Conservation (phyloP, 1,140 invertebrate genomes). For the Nautilus pompilius region DNA sequence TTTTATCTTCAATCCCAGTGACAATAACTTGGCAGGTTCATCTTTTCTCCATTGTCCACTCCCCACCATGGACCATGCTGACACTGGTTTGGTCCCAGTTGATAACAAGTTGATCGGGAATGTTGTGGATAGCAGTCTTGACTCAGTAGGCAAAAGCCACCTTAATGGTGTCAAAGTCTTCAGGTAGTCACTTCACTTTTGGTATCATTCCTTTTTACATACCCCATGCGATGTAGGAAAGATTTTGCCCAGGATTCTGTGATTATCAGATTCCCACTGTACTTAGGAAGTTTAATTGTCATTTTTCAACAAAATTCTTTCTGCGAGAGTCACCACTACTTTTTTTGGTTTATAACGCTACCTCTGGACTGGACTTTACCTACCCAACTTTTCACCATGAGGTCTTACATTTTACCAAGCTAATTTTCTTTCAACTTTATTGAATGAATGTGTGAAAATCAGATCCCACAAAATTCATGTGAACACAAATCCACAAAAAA, state of each 20-base stretch:
- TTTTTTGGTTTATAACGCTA: too few relatives aligned
- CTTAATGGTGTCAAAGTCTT: neutral
- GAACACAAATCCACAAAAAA: too few relatives aligned
- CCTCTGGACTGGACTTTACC: too few relatives aligned
- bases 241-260: neutral
- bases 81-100: conserved; percentile 9
- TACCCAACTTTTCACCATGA: too few relatives aligned
- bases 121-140: neutral
- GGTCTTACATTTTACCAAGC: too few relatives aligned
- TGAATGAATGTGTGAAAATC: too few relatives aligned
- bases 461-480: too few relatives aligned
- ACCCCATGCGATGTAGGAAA: neutral
- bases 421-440: too few relatives aligned
- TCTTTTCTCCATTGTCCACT: conserved; percentile 9
- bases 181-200: neutral
- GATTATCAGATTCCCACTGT: neutral
- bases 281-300: too few relatives aligned
- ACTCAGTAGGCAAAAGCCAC: neutral
- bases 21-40: conserved; percentile 4
- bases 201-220: neutral
- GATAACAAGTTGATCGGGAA: conserved; percentile 4
- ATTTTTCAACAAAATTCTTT: too few relatives aligned
- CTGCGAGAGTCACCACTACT: too few relatives aligned
- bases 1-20: conserved; percentile 7
- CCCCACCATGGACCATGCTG: conserved; percentile 5